Evolutionary conservation across 2,113 vertebrate genomes (phyloP), one percentile per base, ranked within the genome.

Genomic region (Pelodiscus sinensis): DNA sequence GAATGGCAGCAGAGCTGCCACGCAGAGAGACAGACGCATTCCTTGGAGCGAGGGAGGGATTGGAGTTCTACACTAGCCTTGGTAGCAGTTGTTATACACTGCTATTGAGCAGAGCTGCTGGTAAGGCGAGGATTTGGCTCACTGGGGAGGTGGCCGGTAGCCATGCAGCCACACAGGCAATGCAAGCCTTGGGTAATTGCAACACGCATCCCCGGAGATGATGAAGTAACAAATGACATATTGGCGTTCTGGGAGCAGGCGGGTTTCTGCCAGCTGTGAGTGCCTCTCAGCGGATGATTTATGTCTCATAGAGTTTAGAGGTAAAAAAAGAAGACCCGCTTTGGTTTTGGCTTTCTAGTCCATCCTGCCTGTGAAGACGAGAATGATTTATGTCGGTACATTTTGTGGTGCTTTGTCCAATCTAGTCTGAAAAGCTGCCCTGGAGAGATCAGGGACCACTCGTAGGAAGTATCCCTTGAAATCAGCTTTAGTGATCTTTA

Each of bases 391-490:
- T 35, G 65, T 35, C 9, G 4, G n/a, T 35, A 9, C 31, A n/a
- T 71, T 71, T 19, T 71, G 65, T 35, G 31, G 18, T 35, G n/a
- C n/a, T 80, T 95, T 0, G 13, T 91, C 85, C 91, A 91, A 94
- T 80, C 86, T 93, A 3, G 2, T 90, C 95, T 84, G 58, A 62
- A 93, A 91, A 24, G 96, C 73, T 93, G 85, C 96, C 92, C 93
- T 75, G 89, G 86, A 38, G 5, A 96, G 86, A 89, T 6, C 13
- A 0, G 4, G 52, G 19, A 2, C 92, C 95, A 93, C 88, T 95
- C 96, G 1, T 2, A 58, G 77, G 83, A 96, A 81, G 60, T 94
- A 94, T 91, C 93, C 95, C 86, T 94, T 92, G 90, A 96, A 94
- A 88, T 81, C 0, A 0, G 90, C 93, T 13, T 50, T 25, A 24